Evolutionary conservation across 30 jellyfish, hydroid and myxozoan genomes (phyloP), one percentile per base, ranked within the genome.

Genomic region (Aurelia sp.): DNA sequence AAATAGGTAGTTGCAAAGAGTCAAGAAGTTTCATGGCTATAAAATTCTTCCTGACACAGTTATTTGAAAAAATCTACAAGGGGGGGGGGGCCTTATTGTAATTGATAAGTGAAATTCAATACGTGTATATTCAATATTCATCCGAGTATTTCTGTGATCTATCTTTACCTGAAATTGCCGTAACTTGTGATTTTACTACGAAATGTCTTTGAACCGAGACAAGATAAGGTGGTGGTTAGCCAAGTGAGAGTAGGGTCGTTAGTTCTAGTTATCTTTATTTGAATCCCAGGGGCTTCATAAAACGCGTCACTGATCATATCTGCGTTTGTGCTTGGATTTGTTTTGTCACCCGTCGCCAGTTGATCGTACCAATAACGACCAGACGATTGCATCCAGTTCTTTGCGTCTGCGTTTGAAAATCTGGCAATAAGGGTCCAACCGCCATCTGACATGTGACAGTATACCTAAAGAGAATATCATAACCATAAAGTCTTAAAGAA

Each of bases 371-470:
- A 84, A 44, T 53, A 84, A 11, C 64, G 2, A 21, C 87, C 93
- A 72, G 80, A 58, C 8, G 51, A n/a, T 16, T 61, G 71, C 59
- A 62, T 24, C 93, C 93, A 84, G 48, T 72, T 71, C 24, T 57
- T 72, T 9, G 87, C 19, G 51, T 84, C 93, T 52, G 93, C 93
- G 30, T 84, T 84, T 19, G 93, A 84, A 71, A 84, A 84, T 41
- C 93, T 74, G 13, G 93, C 93, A n/a, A 84, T 62, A 81, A 84
- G 53, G 13, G 93, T 84, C 93, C 93, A 84, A 3, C 93, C 93
- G 5, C 93, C 70, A 66, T 65, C 64, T 10, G 50, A 13, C 93
- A 84, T 71, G 60, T 84, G 63, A 53, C 93, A 84, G 63, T 84
- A 84, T 51, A 76, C 93, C 93, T 84, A 52, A 38, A 7, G 9